These are phyloP conservation scores for Ennomos erosarius DNA, from an alignment of 2,888 invertebrate genomes.

Conservation along the genomic window DNA sequence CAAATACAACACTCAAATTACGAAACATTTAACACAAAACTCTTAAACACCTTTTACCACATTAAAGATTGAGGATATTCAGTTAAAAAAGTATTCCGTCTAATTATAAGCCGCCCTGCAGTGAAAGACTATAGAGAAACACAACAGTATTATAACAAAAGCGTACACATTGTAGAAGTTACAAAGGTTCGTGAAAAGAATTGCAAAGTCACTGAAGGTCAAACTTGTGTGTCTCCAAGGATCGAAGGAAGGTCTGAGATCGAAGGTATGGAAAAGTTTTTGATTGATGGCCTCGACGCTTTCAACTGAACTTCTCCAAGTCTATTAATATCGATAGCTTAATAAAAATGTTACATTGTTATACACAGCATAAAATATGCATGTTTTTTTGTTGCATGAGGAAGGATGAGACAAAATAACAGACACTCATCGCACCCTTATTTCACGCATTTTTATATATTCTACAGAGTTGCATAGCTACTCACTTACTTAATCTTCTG, in stretches of 20 bases:
- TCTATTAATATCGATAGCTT: too few relatives aligned
- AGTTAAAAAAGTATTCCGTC: too few relatives aligned
- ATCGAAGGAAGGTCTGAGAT: conserved; percentile 2
- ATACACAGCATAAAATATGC: too few relatives aligned
- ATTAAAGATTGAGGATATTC: too few relatives aligned
- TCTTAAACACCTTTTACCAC: too few relatives aligned
- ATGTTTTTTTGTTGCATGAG: too few relatives aligned
- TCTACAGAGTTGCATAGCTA: background rate
- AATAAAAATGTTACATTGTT: too few relatives aligned
- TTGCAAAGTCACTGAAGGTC: conserved; percentile 22
- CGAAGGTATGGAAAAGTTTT: conserved; percentile 20
- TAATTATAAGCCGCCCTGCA: background rate
- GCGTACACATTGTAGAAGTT: background rate
- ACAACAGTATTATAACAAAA: background rate
- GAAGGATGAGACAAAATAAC: too few relatives aligned
- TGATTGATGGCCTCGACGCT: conserved; percentile 29
- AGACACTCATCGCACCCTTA: too few relatives aligned
- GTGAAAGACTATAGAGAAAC: conserved; percentile 1
- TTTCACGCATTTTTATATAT: too few relatives aligned
- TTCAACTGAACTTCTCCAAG: background rate
- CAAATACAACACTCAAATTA: conserved; percentile 12
- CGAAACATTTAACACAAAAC: too few relatives aligned
- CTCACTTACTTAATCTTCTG: conserved; percentile 38
- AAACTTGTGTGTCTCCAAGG: conserved; percentile 22
- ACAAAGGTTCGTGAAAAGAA: conserved; percentile 19